Evolutionary conservation across 2,797 vertebrate species (phyloP), one percentile per base, ranked within the genome.

Genomic region (Argentina silus): DNA sequence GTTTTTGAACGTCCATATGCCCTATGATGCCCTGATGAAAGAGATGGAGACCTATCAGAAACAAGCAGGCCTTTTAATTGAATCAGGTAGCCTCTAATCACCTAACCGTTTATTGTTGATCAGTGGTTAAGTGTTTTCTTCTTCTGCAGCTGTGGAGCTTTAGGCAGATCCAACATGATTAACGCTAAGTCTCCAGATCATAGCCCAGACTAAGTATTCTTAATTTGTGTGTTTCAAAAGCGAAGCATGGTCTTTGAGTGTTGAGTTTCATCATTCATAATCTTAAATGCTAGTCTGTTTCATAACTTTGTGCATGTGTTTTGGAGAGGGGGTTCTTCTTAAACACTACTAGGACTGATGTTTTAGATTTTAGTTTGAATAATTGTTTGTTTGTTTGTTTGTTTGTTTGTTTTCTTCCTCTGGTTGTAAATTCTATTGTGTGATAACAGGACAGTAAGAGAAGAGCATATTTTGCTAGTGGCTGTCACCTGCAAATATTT

Each of bases 281-380:
- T 80, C 45, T 44, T 47, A 73, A 57, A 78, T 45, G 63, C 71
- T 78, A 73, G 73, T 76, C 51, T 83, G 75, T 84, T 83, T 74
- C 67, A 78, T 88, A 79, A 81, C 73, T 80, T 51, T 81, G 86
- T 91, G 89, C 79, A 75, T 81, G 75, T 92, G 87, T 92, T 87
- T 83, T 53, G 63, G 70, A 83, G 87, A 83, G 84, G 87, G 83
- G 90, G 86, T 83, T 85, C 9, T 83, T 89, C 82, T 84, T 83
- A 84, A 81, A 86, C 79, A 83, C 84, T 83, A 83, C 72, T 86
- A 80, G 71, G 77, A 67, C 66, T 70, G 60, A 78, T 83, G 36
- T 73, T 77, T 80, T 77, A 65, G n/a, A 64, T 14, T 86, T 88
- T 42, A 71, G 72, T 86, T 87, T 82, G 61, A 80, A 15, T 78